Evolutionary conservation across 2,797 vertebrate genomes (phyloP).

Genomic region (Ptychobarbus kaznakovi): DNA sequence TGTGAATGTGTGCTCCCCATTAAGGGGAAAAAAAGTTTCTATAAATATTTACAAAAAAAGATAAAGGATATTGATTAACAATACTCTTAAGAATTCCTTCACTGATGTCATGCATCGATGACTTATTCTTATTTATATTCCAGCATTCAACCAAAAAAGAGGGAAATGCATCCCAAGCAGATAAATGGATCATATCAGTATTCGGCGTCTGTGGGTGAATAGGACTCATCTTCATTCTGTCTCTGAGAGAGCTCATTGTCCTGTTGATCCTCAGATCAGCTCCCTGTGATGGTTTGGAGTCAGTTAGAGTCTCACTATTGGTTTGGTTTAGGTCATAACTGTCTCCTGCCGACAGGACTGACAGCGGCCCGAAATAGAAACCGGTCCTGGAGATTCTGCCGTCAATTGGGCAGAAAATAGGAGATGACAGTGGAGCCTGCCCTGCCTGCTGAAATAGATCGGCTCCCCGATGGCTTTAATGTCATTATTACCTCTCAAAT

Average conservation of each 20-base stretch:
- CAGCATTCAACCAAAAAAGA: not conserved
- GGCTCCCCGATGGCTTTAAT: slow-evolving; percentile 82
- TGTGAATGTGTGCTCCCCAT: not conserved
- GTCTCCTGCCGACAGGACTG: slow-evolving; percentile 77
- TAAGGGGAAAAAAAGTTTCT: not conserved
- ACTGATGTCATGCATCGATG: not conserved
- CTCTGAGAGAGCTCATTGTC: slow-evolving; percentile 46
- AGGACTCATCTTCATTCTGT: slow-evolving; percentile 42
- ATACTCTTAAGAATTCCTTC: not conserved
- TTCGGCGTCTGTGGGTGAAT: slow-evolving; percentile 25
- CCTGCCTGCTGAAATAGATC: slow-evolving; percentile 83
- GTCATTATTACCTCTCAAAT: slow-evolving; percentile 87
- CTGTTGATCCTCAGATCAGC: slow-evolving; percentile 46
- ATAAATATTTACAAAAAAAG: not conserved
- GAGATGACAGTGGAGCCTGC: slow-evolving; percentile 82
- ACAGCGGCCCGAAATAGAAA: slow-evolving; percentile 80
- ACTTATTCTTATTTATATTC: slow-evolving; percentile 19
- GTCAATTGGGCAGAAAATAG: slow-evolving; percentile 84
- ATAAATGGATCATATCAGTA: slow-evolving; percentile 37
- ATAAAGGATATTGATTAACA: not conserved
- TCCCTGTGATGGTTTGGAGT: slow-evolving; percentile 19
- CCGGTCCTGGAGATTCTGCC: slow-evolving; percentile 81
- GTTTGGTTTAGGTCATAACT: slow-evolving; percentile 81
- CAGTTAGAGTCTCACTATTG: slow-evolving; percentile 61
- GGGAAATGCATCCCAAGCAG: slow-evolving; percentile 48